A percentile compares a stretch with the other conserved stretches of the same genome.
These are phyloP conservation scores for Opisthograptis luteolata DNA, from an alignment of 2,888 invertebrate genomes.

Conservation along the genomic window DNA sequence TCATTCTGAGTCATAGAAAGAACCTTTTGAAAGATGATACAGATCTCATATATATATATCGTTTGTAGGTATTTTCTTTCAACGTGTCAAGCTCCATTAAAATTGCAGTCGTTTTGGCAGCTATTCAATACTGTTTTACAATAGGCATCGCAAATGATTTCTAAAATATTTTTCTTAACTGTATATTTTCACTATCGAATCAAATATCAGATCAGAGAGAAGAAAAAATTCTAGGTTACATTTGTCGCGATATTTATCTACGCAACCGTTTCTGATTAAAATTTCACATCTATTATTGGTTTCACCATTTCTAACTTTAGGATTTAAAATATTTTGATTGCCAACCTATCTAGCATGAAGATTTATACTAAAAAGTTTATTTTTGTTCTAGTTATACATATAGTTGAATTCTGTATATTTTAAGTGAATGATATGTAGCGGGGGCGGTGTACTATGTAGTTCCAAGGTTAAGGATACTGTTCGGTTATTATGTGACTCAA, in stretches of 20 bases:
- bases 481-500: conserved; percentile 32
- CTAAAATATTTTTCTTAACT: neutral
- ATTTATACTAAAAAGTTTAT: neutral
- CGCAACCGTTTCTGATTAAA: conserved; percentile 8
- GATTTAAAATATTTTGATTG: too few species aligned
- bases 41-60: too few species aligned
- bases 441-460: conserved; percentile 38
- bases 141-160: neutral
- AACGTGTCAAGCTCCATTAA: conserved; percentile 4
- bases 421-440: conserved; percentile 17
- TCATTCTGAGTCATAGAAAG: neutral
- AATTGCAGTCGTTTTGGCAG: conserved; percentile 13
- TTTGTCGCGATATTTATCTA: conserved; percentile 15
- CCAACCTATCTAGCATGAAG: too few species aligned
- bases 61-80: too few species aligned
- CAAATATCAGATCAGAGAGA: conserved; percentile 11
- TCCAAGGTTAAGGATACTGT: conserved; percentile 48
- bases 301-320: neutral
- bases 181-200: too few species aligned
- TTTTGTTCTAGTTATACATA: neutral
- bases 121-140: conserved; percentile 13
- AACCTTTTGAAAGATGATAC: neutral
- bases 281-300: neutral
- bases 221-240: conserved; percentile 3
- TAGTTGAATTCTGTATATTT: neutral